Evolutionary conservation across 2,797 vertebrate genomes (phyloP).

Genomic region (Sebastes matsubarae): DNA sequence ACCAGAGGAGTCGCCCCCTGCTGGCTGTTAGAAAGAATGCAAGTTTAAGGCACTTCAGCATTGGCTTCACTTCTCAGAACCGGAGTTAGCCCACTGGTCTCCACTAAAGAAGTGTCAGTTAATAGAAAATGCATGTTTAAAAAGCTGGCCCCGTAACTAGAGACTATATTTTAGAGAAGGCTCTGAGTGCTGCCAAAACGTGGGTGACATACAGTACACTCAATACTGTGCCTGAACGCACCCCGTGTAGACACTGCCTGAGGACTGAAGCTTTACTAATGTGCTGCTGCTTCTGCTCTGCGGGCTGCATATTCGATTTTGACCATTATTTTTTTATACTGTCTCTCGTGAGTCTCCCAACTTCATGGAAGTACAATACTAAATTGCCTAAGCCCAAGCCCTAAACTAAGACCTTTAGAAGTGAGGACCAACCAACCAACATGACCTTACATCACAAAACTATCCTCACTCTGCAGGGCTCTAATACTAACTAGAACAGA

Average conservation of each 20-base stretch:
- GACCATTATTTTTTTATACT: background rate
- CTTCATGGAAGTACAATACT: background rate
- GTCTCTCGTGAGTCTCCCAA: background rate
- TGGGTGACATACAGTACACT: background rate
- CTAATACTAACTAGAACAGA: background rate
- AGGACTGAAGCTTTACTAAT: background rate
- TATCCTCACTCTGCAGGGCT: background rate
- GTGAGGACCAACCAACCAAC: background rate
- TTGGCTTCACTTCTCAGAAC: too few species aligned
- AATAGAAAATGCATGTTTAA: background rate
- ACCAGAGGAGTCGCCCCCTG: too few species aligned
- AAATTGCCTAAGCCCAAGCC: background rate
- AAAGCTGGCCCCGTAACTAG: background rate
- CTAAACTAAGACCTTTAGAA: slow-evolving; percentile 1
- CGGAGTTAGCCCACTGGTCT: too few species aligned
- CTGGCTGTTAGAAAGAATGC: too few species aligned
- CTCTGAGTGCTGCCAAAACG: background rate
- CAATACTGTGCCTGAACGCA: background rate
- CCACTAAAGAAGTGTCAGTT: background rate
- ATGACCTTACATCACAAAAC: slow-evolving; percentile 7
- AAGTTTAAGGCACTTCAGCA: too few species aligned
- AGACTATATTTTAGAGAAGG: background rate
- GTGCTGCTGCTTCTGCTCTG: background rate
- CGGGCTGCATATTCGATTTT: too few species aligned
- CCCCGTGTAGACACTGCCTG: background rate